A percentile compares a stretch with the other conserved stretches of the same genome.
Conservation (phyloP, 2,888 invertebrate species). For the Drosophila borealis region DNA sequence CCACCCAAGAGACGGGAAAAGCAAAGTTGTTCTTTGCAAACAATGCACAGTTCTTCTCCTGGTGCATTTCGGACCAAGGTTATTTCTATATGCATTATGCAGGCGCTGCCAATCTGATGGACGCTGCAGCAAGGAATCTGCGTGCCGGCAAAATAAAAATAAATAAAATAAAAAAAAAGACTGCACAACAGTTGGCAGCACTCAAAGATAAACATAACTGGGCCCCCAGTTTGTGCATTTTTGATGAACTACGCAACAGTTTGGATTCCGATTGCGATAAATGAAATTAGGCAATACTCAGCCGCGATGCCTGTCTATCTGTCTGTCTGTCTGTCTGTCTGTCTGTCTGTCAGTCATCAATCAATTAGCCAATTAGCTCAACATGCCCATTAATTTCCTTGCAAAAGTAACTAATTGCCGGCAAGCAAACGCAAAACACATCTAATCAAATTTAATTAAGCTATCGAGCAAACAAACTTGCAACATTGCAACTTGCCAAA, state of each 20-base stretch:
- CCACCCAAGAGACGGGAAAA: slow-evolving; percentile 53
- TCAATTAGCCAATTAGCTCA: slow-evolving; percentile 76
- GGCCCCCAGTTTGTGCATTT: slow-evolving; percentile 32
- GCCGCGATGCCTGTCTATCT: neutral
- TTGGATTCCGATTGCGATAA: slow-evolving; percentile 12
- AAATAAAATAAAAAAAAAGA: slow-evolving; percentile 1
- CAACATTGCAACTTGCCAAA: slow-evolving; percentile 27
- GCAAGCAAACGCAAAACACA: slow-evolving; percentile 60
- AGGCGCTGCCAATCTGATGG: slow-evolving; percentile 49
- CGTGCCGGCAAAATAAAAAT: slow-evolving; percentile 20
- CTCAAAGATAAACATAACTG: slow-evolving; percentile 31
- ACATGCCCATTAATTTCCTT: slow-evolving; percentile 67
- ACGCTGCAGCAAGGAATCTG: slow-evolving; percentile 47
- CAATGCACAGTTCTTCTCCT: slow-evolving; percentile 77
- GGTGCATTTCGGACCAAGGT: slow-evolving; percentile 74
- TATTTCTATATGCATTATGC: slow-evolving; percentile 71
- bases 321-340: neutral
- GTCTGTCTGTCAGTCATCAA: slow-evolving; percentile 56
- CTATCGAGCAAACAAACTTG: slow-evolving; percentile 62
- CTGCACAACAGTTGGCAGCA: slow-evolving; percentile 22
- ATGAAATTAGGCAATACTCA: slow-evolving; percentile 48
- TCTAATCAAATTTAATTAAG: slow-evolving; percentile 80
- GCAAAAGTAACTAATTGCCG: slow-evolving; percentile 76
- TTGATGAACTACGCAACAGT: slow-evolving; percentile 45
- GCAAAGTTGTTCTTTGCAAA: slow-evolving; percentile 74